Base-by-base conservation (phyloP, 1,140 invertebrate genomes). In the Drosophila paulistorum region DNA sequence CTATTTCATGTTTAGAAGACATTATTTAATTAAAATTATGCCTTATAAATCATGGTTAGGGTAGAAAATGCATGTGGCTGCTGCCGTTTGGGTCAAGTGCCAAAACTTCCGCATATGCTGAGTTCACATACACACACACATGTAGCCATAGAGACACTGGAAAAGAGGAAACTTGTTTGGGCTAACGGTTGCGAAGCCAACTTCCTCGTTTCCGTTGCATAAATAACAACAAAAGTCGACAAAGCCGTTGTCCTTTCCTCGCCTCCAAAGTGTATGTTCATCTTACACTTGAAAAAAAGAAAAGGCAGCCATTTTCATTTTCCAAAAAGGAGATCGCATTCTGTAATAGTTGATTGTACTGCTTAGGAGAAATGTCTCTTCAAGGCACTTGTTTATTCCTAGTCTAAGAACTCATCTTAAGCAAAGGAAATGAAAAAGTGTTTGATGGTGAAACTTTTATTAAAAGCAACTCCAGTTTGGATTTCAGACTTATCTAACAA, bases 1-100 rank as follows among this genome's bases (percentile, higher is more conserved):
- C 45, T 51, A 23, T 51, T 20, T 20, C 9, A 51, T 51, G 45
- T 51, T 51, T 51, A 51, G 45, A 64, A 55, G 79, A 79, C 79
- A 70, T 68, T 61, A 79, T 87, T 77, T 83, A 86, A 86, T 86
- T 87, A 86, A 86, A 70, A 87, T 74, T 79, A 68, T 71, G 69
- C 76, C 66, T 63, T 62, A 87, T 87, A 86, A 83, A 86, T 86
- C 68, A 77, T 55, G 64, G 42, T 35, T 58, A 26, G 23, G 61
- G 60, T 71, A 84, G 80, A 60, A 64, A 70, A 7, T 48, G 67
- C 37, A 75, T 83, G 81, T 71, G 68, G 79, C 73, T 65, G 79
- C 73, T 68, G 68, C 77, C 73, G 51, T 70, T 73, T 76, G 78
- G 62, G 69, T 78, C 73, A 65, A 77, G 73, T 41, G 74, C 57